Evolutionary conservation across 1,140 invertebrate genomes (phyloP), one percentile per base, ranked within the genome.

Genomic region (Lysiphlebus fabarum): DNA sequence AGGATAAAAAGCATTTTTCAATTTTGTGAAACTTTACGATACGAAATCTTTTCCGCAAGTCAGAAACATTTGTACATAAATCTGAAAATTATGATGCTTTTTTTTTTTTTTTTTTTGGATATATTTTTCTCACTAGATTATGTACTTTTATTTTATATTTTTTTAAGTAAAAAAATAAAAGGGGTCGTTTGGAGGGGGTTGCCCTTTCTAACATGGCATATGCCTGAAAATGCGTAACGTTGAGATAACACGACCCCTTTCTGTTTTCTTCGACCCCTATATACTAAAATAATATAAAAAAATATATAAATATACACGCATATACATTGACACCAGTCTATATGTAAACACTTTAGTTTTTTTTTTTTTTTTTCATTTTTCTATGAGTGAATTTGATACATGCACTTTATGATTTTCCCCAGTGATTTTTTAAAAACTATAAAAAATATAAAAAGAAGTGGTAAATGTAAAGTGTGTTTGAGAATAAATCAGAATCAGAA

Each of bases 21-120:
- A 77, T 78, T 76, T 70, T 61, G 53, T 65, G 62, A 70, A 75
- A 73, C 69, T 76, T 76, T 75, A 73, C 67, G 74, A 75, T 77
- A 76, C 17, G 17, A 62, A 63, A 65, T 74, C 75, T 73, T 72
- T 69, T 70, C 69, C 70, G 65, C 43, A 41, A 42, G 58, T 33
- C 12, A 69, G 72, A 74, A 77, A 76, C 74, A 77, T 76, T 76
- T 75, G 73, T 76, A 76, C 75, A 77, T 77, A 77, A 77, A 76
- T 77, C 72, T 75, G 71, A 74, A 77, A 77, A 77, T 77, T 77
- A 76, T 74, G 70, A 75, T 53, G 41, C 56, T 50, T n/a, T 47
- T n/a, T n/a, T n/a, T n/a, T n/a, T n/a, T n/a, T n/a, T n/a, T n/a
- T n/a, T n/a, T 53, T 6, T 4, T 26, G 17, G 17, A 26, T 43